These are phyloP conservation scores for Cephalopholis sonnerati DNA, from an alignment of 2,113 vertebrate genomes.

Conservation along the genomic window DNA sequence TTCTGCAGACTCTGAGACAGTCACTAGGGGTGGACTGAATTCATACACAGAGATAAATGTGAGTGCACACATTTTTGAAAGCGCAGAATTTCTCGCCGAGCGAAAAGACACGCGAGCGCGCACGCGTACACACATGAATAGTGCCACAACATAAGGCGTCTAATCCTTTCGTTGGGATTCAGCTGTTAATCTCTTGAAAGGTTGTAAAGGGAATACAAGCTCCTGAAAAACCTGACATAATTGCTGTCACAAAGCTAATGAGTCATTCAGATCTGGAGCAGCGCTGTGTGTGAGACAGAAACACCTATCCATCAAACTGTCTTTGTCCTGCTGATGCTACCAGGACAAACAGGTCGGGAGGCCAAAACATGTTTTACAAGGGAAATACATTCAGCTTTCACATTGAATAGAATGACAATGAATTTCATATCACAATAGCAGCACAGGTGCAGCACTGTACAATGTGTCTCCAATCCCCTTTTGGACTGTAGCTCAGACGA, in stretches of 20 bases:
- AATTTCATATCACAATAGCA: conserved; percentile 28
- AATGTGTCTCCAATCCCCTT: conserved; percentile 35
- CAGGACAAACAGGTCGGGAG: conserved; percentile 34
- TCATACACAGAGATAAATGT: conserved; percentile 25
- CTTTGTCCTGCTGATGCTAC: conserved; percentile 39
- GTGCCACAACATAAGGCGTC: conserved; percentile 57
- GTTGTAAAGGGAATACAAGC: conserved; percentile 62
- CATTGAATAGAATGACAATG: conserved; percentile 1
- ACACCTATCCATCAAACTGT: conserved; percentile 45
- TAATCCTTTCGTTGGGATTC: conserved; percentile 75
- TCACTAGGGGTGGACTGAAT: conserved; percentile 16
- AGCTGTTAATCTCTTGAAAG: conserved; percentile 74
- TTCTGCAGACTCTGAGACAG: conserved; percentile 32
- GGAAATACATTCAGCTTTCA: conserved; percentile 1
- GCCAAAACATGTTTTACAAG: conserved; percentile 31
- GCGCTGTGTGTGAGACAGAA: conserved; percentile 31
- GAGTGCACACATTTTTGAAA: conserved; percentile 20
- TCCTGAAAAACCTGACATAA: conserved; percentile 72
- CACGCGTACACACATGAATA: conserved; percentile 38
- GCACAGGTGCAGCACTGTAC: conserved; percentile 20
- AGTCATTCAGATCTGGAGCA: conserved; percentile 72
- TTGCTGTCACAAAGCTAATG: conserved; percentile 82
- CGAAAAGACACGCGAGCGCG: conserved; percentile 16
- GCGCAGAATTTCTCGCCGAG: conserved; percentile 1
- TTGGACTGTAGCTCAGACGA: conserved; percentile 21